Evolutionary conservation across 37 sponge, comb jelly and placozoan genomes (phyloP), one percentile per base, ranked within the genome.

Genomic region (Cliona cf. orientalis): DNA sequence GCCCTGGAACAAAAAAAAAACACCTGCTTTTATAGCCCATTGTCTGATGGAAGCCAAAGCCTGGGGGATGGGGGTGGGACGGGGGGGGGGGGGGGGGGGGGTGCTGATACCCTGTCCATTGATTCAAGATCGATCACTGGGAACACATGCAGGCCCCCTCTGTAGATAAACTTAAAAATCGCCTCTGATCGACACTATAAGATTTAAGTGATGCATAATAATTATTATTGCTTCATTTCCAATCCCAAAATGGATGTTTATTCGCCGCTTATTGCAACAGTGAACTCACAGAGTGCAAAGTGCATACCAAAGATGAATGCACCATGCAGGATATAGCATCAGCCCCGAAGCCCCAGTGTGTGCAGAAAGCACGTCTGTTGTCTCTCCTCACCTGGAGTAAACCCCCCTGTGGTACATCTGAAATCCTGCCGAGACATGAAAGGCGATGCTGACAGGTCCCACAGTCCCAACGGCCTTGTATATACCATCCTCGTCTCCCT

Each of bases 361-460:
- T 19, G 55, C 11, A 49, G 55, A 49, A 49, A 49, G n/a, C n/a
- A n/a, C n/a, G n/a, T n/a, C 5, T 35, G n/a, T n/a, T n/a, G n/a
- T n/a, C n/a, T n/a, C n/a, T n/a, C n/a, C n/a, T 1, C 60, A 84
- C 91, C 85, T 90, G 44, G 80, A 75, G 58, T 82, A 91, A 29
- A 91, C 83, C 29, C 92, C 92, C 22, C 58, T 65, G 55, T 76
- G 82, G 65, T 91, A 91, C 43, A 74, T 56, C 57, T 39, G 49
- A 60, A 91, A 91, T 40, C 67, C 79, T 34, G 22, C 57, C 19
- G 81, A 34, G 28, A 91, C 92, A 66, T 91, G 83, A 72, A 46
- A 86, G 37, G 72, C 69, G 33, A 91, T 82, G 42, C 92, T 91
- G 44, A 91, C 92, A 22, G 92, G 92, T 29, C 92, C 92, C 32